Percentiles rank a stretch among this genome's conserved stretches.
Evolutionary conservation across 2,113 vertebrate genomes (phyloP).

Genomic region (Alces alces): DNA sequence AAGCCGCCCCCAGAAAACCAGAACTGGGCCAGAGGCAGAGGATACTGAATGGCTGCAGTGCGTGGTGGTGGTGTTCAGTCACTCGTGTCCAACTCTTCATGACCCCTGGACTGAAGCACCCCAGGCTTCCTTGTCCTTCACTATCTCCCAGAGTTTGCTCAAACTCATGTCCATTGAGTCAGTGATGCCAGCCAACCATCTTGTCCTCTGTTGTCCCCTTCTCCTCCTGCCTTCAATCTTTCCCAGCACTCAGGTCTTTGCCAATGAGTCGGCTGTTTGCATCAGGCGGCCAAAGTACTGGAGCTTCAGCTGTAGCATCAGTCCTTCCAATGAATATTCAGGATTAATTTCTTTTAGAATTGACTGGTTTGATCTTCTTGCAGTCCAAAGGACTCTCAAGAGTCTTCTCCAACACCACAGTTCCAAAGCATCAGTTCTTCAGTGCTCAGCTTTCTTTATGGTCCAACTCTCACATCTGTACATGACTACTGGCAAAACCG

Average conservation of each 20-base stretch:
- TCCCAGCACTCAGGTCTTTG: background rate
- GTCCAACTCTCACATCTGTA: background rate
- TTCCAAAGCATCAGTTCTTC: background rate
- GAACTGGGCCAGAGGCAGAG: background rate
- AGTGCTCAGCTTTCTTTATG: background rate
- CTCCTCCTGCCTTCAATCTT: background rate
- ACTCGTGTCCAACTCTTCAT: background rate
- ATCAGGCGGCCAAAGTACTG: background rate
- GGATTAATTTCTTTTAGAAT: background rate
- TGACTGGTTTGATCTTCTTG: background rate
- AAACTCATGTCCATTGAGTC: background rate
- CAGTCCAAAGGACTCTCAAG: background rate
- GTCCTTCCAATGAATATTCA: background rate
- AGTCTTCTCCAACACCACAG: background rate
- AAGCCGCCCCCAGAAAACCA: background rate
- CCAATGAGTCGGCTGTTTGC: background rate
- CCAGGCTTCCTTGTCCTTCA: background rate
- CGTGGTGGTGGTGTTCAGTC: rapidly evolving
- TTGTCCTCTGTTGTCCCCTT: background rate
- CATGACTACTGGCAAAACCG: background rate
- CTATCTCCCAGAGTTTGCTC: background rate
- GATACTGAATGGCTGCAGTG: background rate
- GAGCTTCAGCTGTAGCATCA: background rate
- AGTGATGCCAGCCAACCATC: background rate
- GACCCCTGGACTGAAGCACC: background rate